A percentile compares a stretch with the other conserved stretches of the same genome.
phyloP scores from a whole-genome alignment of 2,888 invertebrate species.

The Pogonocherus hispidulus region DNA sequence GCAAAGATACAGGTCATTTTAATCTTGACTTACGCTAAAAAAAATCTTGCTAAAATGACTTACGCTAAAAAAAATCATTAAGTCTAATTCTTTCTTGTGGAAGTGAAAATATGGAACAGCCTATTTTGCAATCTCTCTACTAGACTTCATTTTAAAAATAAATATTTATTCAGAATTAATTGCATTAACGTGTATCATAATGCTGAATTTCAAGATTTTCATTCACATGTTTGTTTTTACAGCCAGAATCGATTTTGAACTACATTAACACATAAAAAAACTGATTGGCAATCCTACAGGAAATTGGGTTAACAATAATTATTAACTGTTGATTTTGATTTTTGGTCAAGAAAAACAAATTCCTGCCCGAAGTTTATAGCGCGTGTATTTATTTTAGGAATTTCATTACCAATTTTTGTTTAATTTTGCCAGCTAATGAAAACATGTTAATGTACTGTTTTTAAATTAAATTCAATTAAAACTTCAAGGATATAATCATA shows the following conservation, averaged over 20 bases:
- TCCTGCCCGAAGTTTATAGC: not conserved
- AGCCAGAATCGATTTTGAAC: not conserved
- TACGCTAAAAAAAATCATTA: too few relatives aligned
- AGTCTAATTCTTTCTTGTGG: too few relatives aligned
- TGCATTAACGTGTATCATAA: not conserved
- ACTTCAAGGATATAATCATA: too few relatives aligned
- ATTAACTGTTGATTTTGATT: constrained; percentile 5
- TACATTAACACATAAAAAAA: not conserved
- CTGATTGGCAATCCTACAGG: not conserved
- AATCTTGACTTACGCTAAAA: too few relatives aligned
- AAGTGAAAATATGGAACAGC: too few relatives aligned
- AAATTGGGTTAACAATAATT: not conserved
- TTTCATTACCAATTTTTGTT: constrained; percentile 3
- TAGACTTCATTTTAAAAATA: not conserved
- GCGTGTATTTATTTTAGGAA: constrained; percentile 2
- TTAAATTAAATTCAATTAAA: not conserved
- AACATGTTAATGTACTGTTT: not conserved
- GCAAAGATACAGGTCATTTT: too few relatives aligned
- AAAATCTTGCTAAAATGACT: too few relatives aligned
- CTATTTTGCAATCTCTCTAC: not conserved
- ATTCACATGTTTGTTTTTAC: not conserved
- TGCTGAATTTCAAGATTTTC: not conserved
- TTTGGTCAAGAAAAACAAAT: not conserved
- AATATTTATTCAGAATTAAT: not conserved
- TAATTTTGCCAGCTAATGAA: not conserved